Evolutionary conservation across 1,140 invertebrate species (phyloP).

Genomic region (Trachymyrmex septentrionalis): DNA sequence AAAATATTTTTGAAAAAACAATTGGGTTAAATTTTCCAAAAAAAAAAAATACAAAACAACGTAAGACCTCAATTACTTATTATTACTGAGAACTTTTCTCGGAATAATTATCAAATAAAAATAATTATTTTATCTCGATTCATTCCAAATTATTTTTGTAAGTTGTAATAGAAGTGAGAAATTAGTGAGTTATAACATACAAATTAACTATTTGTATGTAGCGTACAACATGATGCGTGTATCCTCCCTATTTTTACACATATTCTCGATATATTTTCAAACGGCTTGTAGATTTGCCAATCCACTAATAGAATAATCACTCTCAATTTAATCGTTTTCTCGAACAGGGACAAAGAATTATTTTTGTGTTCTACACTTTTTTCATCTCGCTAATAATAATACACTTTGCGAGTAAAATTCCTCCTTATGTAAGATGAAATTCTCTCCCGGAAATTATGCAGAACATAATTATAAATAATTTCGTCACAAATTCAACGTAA

Average conservation of each 20-base stretch:
- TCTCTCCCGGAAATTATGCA: slow-evolving; percentile 21
- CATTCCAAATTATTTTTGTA: background rate
- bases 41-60: background rate
- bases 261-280: slow-evolving; percentile 11
- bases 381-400: background rate
- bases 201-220: background rate
- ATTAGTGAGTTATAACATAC: no score
- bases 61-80: background rate
- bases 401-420: background rate
- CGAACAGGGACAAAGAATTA: slow-evolving; percentile 45
- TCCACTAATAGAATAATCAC: slow-evolving; percentile 71
- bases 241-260: slow-evolving; percentile 11
- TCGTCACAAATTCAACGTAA: slow-evolving; percentile 30
- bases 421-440: background rate
- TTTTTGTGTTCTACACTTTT: background rate
- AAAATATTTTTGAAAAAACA: background rate
- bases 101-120: slow-evolving; percentile 6
- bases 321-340: slow-evolving; percentile 73
- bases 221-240: slow-evolving; percentile 50
- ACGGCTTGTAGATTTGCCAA: slow-evolving; percentile 24
- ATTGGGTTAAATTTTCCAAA: background rate
- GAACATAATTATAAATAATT: background rate
- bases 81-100: background rate
- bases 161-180: background rate
- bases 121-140: background rate